These are phyloP conservation scores for Scelioninae gen. 1 DNA, from an alignment of 2,888 invertebrate genomes.

Conservation along the genomic window DNA sequence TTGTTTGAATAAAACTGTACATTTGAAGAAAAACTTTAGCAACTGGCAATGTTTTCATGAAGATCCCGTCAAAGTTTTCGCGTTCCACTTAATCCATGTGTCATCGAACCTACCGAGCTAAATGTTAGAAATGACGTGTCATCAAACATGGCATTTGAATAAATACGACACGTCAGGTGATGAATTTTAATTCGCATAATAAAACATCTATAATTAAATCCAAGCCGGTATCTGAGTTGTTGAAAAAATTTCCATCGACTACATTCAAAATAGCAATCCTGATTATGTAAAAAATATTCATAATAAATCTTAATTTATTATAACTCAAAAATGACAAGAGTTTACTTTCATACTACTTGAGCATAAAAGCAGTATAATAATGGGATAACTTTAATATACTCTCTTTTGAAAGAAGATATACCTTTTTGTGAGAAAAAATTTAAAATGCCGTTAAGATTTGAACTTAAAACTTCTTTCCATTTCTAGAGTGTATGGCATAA, in stretches of 20 bases:
- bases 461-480: no score
- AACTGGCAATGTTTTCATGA: constrained; percentile 1
- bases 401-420: no score
- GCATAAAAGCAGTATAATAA: no score
- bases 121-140: constrained; percentile 56
- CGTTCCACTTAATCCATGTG: constrained; percentile 58
- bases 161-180: constrained; percentile 21
- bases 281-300: no score
- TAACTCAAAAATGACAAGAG: no score
- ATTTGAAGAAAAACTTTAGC: not conserved
- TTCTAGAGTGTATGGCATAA: no score
- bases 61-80: constrained; percentile 32
- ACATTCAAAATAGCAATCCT: constrained; percentile 14
- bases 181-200: constrained; percentile 47
- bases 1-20: not conserved
- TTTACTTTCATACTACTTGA: no score
- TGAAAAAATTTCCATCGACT: constrained; percentile 6
- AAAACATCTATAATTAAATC: constrained; percentile 29
- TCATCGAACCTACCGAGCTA: constrained; percentile 51
- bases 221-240: not conserved
- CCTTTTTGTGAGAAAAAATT: no score
- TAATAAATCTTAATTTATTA: no score
- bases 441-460: no score
- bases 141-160: constrained; percentile 43
- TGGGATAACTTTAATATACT: no score